Evolutionary conservation across 1,140 invertebrate species (phyloP).

Genomic region (Halotydeus destructor): DNA sequence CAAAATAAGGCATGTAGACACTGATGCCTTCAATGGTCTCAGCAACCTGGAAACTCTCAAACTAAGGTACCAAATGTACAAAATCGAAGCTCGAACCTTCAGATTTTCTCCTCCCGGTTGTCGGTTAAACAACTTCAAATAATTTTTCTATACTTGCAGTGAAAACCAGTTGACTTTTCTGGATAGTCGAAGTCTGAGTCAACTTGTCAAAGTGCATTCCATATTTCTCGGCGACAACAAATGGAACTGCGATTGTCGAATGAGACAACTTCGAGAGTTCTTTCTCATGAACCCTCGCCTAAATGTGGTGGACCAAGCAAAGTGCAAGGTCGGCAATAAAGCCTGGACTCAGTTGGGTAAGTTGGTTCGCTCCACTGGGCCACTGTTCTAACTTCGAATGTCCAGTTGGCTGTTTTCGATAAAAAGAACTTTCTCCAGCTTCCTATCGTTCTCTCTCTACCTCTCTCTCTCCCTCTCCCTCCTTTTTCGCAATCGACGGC

Average conservation of each 20-base stretch:
- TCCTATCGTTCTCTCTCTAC: too few relatives aligned
- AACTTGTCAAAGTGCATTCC: conserved; percentile 43
- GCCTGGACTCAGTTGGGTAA: conserved; percentile 11
- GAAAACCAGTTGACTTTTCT: conserved; percentile 41
- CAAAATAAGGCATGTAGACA: conserved; percentile 45
- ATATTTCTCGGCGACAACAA: conserved; percentile 49
- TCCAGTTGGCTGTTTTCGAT: neutral
- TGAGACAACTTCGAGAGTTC: conserved; percentile 39
- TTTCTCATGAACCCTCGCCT: conserved; percentile 3
- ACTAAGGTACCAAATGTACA: conserved; percentile 28
- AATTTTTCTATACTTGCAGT: conserved; percentile 25
- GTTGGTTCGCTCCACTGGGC: neutral
- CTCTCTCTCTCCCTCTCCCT: too few relatives aligned
- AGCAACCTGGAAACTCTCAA: conserved; percentile 48
- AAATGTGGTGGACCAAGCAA: conserved; percentile 7
- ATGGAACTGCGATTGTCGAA: conserved; percentile 57
- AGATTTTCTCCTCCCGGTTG: neutral
- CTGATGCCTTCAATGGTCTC: conserved; percentile 43
- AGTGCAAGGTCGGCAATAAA: conserved; percentile 1
- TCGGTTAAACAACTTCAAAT: conserved; percentile 42
- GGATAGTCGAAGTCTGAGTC: conserved; percentile 40
- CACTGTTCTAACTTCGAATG: neutral
- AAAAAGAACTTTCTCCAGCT: neutral
- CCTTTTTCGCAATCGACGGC: neutral
- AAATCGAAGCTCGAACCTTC: neutral